Evolutionary conservation across 2,113 vertebrate species (phyloP).

Genomic region (Carassius carassius): DNA sequence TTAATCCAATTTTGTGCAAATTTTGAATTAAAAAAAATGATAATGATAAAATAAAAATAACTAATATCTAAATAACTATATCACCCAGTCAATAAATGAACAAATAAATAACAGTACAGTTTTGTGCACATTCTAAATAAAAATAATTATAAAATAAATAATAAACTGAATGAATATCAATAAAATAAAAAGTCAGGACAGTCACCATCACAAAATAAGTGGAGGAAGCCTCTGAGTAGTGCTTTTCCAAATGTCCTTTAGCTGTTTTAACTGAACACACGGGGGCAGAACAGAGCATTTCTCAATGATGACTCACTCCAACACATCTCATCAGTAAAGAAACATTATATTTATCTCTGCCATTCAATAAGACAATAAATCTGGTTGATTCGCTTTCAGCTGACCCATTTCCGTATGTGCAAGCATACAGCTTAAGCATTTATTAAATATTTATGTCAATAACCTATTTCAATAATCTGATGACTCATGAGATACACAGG

Average conservation of each 20-base stretch:
- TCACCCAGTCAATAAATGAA: no score
- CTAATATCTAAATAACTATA: no score
- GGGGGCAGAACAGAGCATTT: slow-evolving; percentile 28
- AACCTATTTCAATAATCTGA: not conserved
- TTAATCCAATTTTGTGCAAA: no score
- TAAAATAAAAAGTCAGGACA: no score
- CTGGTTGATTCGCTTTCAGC: slow-evolving; percentile 7
- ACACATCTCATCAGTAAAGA: no score
- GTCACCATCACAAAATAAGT: no score
- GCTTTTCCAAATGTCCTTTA: no score
- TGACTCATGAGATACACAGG: not conserved
- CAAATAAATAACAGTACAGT: not conserved
- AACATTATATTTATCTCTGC: not conserved
- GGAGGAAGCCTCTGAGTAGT: no score
- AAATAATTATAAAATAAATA: slow-evolving; percentile 6
- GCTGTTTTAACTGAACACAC: slow-evolving; percentile 38
- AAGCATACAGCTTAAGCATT: slow-evolving; percentile 3
- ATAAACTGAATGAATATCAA: no score
- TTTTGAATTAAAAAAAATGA: no score
- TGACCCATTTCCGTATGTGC: not conserved
- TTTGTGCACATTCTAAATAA: not conserved
- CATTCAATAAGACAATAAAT: slow-evolving; percentile 16
- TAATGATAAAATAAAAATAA: no score
- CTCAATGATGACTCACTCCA: not conserved
- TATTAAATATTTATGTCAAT: slow-evolving; percentile 32